Conservation (phyloP, 2,113 vertebrate species). For the Phalacrocorax pelagicus region DNA sequence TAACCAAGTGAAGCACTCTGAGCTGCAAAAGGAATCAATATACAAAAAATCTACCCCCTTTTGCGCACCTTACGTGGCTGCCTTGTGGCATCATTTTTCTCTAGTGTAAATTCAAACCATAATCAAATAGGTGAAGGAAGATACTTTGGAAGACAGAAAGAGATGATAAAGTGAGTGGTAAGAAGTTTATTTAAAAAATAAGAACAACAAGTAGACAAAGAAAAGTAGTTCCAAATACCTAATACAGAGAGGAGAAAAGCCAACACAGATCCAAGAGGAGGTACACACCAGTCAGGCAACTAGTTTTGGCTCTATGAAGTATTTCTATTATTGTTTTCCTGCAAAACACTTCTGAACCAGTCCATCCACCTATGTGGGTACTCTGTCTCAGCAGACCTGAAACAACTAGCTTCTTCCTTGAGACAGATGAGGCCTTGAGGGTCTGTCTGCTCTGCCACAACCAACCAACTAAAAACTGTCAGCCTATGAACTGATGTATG, state of each 20-base stretch:
- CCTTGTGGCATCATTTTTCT: background rate
- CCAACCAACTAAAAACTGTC: background rate
- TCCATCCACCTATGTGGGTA: background rate
- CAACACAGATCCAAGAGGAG: background rate
- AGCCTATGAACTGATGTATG: accelerated
- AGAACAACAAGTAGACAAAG: background rate
- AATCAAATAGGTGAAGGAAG: background rate
- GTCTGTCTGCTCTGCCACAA: background rate
- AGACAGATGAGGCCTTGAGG: background rate
- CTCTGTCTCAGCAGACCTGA: background rate
- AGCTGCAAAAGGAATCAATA: background rate
- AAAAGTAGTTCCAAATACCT: background rate
- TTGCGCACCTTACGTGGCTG: background rate
- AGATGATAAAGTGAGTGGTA: background rate
- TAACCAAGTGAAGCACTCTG: background rate
- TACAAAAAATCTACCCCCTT: background rate
- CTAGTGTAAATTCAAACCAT: background rate
- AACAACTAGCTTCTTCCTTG: background rate
- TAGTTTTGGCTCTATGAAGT: background rate
- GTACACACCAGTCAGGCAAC: background rate
- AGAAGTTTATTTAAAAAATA: background rate
- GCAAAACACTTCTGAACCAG: background rate
- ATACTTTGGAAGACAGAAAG: background rate
- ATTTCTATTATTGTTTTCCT: background rate
- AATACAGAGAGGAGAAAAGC: background rate